Percentiles rank a stretch among this genome's conserved stretches.
Conservation (phyloP, 1,140 invertebrate genomes). For the Drosophila pseudoobscura region DNA sequence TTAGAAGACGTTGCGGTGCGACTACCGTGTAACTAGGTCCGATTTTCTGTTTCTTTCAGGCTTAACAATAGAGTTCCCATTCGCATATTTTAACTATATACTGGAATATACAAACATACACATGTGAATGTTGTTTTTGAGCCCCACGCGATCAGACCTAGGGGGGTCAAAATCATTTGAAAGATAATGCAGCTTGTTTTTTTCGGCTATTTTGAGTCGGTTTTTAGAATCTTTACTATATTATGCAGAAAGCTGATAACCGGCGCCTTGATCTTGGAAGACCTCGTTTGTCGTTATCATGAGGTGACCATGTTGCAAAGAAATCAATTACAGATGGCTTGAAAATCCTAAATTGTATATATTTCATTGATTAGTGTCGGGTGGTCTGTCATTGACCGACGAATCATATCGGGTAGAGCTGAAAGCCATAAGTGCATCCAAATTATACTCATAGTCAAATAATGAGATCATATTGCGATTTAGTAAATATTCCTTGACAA, state of each 20-base stretch:
- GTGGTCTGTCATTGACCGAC: constrained; percentile 4
- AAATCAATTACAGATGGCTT: constrained; percentile 9
- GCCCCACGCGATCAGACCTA: constrained; percentile 28
- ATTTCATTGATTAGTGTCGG: constrained; percentile 13
- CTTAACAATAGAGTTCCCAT: too few relatives aligned
- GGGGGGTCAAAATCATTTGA: constrained; percentile 64
- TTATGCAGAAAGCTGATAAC: constrained; percentile 66
- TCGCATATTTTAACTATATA: too few relatives aligned
- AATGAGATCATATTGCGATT: constrained; percentile 7
- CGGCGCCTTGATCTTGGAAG: constrained; percentile 69
- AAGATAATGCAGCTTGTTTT: constrained; percentile 67
- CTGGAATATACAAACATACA: too few relatives aligned
- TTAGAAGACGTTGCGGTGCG: too few relatives aligned
- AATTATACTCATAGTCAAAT: constrained; percentile 5
- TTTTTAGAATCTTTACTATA: constrained; percentile 38
- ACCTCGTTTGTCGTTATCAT: constrained; percentile 72
- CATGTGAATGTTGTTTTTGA: constrained; percentile 27
- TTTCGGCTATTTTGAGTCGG: constrained; percentile 50
- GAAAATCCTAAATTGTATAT: constrained; percentile 24
- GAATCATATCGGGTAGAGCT: constrained; percentile 20
- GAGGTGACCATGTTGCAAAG: constrained; percentile 39
- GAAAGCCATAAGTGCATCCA: constrained; percentile 23
- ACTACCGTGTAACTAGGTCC: too few relatives aligned
- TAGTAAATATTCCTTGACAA: neutral
- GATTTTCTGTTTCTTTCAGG: too few relatives aligned